These are phyloP conservation scores for Catharus fuscescens DNA, from an alignment of 2,113 vertebrate species.

Conservation along the genomic window DNA sequence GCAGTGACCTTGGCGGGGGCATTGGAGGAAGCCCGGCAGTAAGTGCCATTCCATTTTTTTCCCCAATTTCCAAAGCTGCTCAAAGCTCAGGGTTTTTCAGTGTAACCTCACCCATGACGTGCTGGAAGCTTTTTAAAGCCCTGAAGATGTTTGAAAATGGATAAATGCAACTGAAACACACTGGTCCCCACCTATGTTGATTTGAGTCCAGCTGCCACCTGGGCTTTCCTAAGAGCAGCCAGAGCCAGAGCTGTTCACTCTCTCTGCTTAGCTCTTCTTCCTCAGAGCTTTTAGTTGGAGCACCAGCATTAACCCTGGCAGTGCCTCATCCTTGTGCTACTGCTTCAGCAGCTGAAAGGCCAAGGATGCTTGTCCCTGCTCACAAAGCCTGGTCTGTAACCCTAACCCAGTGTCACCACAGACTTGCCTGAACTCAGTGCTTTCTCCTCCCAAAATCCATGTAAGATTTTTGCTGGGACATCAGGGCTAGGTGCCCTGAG, in stretches of 20 bases:
- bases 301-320: neutral
- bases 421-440: neutral
- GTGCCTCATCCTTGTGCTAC: neutral
- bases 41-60: conserved; percentile 85
- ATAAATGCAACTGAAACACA: neutral
- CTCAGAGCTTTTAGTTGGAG: conserved; percentile 3
- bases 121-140: neutral
- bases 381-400: neutral
- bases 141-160: neutral
- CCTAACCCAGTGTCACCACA: neutral
- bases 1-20: conserved; percentile 99
- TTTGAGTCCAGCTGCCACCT: conserved; percentile 18
- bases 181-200: neutral
- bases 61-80: conserved; percentile 52
- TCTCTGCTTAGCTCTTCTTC: neutral
- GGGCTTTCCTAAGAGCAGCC: conserved; percentile 15
- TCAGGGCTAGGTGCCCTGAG: neutral
- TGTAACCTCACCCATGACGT: neutral
- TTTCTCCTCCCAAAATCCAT: neutral
- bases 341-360: neutral
- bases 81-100: conserved; percentile 22
- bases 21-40: conserved; percentile 99
- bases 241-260: neutral
- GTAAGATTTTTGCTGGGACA: neutral
- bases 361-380: neutral